A percentile compares a stretch with the other conserved stretches of the same genome.
phyloP scores from a whole-genome alignment of 2,888 invertebrate species.

The Chromoteleia sp. region DNA sequence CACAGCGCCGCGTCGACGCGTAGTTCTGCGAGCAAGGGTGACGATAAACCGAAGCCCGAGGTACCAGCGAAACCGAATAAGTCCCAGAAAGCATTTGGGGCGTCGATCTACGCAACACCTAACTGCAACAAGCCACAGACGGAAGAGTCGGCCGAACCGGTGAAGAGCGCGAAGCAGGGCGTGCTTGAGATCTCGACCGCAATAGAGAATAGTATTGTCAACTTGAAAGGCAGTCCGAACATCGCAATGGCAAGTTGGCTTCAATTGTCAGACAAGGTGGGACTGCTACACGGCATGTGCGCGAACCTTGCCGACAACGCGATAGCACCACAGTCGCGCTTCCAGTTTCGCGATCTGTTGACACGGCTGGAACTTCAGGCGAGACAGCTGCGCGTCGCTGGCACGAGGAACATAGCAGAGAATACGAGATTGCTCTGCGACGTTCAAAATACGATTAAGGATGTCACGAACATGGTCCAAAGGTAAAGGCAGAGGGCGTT shows the following conservation, averaged over 20 bases:
- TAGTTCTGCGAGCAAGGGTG: conserved; percentile 83
- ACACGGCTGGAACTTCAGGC: conserved; percentile 90
- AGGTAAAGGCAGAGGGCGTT: conserved; percentile 84
- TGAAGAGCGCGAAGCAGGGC: conserved; percentile 82
- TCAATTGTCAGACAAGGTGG: conserved; percentile 92
- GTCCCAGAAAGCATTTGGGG: conserved; percentile 84
- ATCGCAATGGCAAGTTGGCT: conserved; percentile 90
- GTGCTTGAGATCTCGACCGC: conserved; percentile 89
- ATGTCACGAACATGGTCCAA: conserved; percentile 91
- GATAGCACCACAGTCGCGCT: conserved; percentile 94
- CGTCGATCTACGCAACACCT: conserved; percentile 93
- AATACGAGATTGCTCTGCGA: conserved; percentile 89
- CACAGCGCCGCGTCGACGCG: conserved; percentile 84
- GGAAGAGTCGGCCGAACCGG: conserved; percentile 68
- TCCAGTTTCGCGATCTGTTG: conserved; percentile 92
- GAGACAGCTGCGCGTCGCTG: conserved; percentile 88
- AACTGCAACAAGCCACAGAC: conserved; percentile 78
- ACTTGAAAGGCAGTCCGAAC: conserved; percentile 86
- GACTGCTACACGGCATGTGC: conserved; percentile 93
- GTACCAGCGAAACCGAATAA: conserved; percentile 85
- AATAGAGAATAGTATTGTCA: conserved; percentile 88
- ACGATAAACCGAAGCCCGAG: conserved; percentile 83
- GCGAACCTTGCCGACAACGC: conserved; percentile 92
- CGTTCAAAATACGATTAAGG: conserved; percentile 90
- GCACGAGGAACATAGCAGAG: conserved; percentile 89